A percentile compares a stretch with the other conserved stretches of the same genome.
phyloP scores from a whole-genome alignment of 2,888 invertebrate species.

The Agriopis aurantiaria region DNA sequence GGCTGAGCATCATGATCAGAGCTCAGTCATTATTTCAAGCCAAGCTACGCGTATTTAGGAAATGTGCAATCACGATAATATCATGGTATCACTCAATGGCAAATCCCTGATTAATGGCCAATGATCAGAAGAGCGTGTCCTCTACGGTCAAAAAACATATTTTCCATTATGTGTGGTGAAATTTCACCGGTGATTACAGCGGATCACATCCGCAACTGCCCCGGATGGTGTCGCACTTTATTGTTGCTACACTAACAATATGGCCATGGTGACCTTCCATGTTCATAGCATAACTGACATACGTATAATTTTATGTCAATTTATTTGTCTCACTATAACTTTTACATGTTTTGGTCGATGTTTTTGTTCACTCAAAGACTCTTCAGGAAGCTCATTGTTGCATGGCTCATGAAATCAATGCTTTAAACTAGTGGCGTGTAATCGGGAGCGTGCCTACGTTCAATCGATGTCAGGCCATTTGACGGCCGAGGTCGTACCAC shows the following conservation, averaged over 20 bases:
- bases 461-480: constrained; percentile 81
- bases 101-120: constrained; percentile 73
- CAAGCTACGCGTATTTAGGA: constrained; percentile 58
- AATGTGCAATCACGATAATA: constrained; percentile 67
- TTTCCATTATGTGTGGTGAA: constrained; percentile 78
- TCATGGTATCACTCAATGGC: constrained; percentile 51
- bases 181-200: constrained; percentile 82
- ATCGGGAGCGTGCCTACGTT: constrained; percentile 64
- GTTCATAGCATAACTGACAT: constrained; percentile 39
- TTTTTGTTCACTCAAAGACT: constrained; percentile 1
- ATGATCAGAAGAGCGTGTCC: constrained; percentile 78
- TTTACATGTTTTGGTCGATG: not conserved
- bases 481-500: constrained; percentile 84
- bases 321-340: not conserved
- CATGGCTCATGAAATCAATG: constrained; percentile 37
- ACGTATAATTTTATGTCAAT: not conserved
- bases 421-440: constrained; percentile 32
- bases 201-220: constrained; percentile 77
- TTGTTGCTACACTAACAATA: constrained; percentile 52
- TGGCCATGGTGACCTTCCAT: constrained; percentile 60
- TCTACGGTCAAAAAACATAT: constrained; percentile 62
- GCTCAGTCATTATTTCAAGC: constrained; percentile 39
- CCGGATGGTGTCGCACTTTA: constrained; percentile 81
- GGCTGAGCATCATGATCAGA: constrained; percentile 32
- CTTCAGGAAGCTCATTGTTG: constrained; percentile 6